A percentile compares a stretch with the other conserved stretches of the same genome.
These are phyloP conservation scores for Lathronympha strigana DNA, from an alignment of 2,888 invertebrate species.

Conservation along the genomic window DNA sequence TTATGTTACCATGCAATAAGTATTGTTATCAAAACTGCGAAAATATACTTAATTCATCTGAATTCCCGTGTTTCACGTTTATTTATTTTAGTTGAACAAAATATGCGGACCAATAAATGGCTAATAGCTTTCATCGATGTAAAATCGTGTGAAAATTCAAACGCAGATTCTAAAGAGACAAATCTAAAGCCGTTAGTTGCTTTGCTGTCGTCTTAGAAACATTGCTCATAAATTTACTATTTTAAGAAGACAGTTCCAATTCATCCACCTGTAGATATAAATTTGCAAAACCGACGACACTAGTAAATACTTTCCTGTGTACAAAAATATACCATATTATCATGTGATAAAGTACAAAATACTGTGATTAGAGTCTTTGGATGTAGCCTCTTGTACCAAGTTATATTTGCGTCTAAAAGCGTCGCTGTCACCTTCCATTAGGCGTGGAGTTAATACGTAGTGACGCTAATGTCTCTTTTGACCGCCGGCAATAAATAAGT, in stretches of 20 bases:
- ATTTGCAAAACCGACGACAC: not conserved
- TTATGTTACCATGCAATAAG: too few relatives aligned
- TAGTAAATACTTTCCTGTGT: not conserved
- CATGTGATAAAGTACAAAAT: not conserved
- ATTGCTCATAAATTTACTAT: not conserved
- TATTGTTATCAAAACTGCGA: too few relatives aligned
- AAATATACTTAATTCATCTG: too few relatives aligned
- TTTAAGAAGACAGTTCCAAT: constrained; percentile 21
- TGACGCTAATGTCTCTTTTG: constrained; percentile 29
- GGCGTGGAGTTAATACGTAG: constrained; percentile 12
- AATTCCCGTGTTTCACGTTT: too few relatives aligned
- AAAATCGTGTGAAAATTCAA: not conserved
- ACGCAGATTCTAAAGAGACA: not conserved
- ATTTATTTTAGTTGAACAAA: too few relatives aligned
- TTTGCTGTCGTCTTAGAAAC: not conserved
- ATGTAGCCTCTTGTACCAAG: constrained; percentile 1
- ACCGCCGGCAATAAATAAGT: constrained; percentile 18
- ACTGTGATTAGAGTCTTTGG: too few relatives aligned
- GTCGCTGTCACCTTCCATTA: constrained; percentile 19
- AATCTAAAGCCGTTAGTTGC: not conserved
- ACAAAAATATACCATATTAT: not conserved
- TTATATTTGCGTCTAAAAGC: constrained; percentile 16
- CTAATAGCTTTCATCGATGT: too few relatives aligned
- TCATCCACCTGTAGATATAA: constrained; percentile 8
- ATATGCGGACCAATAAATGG: too few relatives aligned